Evolutionary conservation across 2,113 vertebrate genomes (phyloP).

Genomic region (Asarcornis scutulata): DNA sequence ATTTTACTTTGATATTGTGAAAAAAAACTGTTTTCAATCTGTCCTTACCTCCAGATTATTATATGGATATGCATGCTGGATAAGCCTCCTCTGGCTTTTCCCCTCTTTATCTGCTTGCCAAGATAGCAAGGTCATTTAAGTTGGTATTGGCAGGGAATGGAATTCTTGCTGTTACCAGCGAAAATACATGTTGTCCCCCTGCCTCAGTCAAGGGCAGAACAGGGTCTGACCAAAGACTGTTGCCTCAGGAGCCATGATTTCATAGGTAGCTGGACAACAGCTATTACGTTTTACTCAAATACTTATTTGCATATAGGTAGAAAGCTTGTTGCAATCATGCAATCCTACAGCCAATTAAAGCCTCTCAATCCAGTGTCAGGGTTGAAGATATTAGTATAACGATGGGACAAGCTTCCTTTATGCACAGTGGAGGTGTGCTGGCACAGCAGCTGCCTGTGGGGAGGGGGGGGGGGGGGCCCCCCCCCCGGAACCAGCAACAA

Average conservation of each 20-base stretch:
- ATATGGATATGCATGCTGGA: background rate
- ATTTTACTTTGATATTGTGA: background rate
- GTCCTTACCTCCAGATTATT: background rate
- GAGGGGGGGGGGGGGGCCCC: too few relatives aligned
- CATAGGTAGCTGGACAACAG: background rate
- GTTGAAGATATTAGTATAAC: background rate
- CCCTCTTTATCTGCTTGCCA: background rate
- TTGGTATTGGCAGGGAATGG: background rate
- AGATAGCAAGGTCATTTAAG: background rate
- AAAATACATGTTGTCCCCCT: background rate
- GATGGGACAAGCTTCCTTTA: background rate
- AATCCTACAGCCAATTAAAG: background rate
- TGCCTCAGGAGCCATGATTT: background rate
- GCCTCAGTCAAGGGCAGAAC: background rate
- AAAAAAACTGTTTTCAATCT: background rate
- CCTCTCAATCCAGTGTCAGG: background rate
- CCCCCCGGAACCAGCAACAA: too few relatives aligned
- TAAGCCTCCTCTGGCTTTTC: too few relatives aligned
- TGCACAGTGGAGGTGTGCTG: background rate
- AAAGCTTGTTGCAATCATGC: background rate
- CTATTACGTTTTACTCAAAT: background rate
- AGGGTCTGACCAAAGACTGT: background rate
- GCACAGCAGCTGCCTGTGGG: background rate
- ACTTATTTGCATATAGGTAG: background rate
- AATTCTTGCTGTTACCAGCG: background rate